Evolutionary conservation across 2,888 invertebrate genomes (phyloP), one percentile per base, ranked within the genome.

Genomic region (Mechanitis mazaeus): DNA sequence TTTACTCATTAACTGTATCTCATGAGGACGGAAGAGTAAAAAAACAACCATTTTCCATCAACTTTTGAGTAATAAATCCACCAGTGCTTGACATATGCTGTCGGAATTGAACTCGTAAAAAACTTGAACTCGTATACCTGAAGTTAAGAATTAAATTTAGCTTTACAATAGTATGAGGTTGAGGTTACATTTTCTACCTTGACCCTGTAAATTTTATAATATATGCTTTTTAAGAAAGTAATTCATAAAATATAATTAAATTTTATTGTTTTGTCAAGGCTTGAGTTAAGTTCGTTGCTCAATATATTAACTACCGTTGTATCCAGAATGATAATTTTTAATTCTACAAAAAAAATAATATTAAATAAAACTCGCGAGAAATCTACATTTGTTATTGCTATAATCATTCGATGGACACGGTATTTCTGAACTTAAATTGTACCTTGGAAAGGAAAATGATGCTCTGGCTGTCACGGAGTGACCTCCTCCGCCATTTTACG

Each of bases 381-480:
- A 50, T 50, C 28, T 7, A 3, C 20, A 47, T 28, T 47, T 28
- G 35, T 35, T 55, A 50, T 46, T 33, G 45, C 38, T 42, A 42
- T 53, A 54, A 59, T 50, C 47, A 56, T 53, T 59, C 35, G 59
- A 54, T 62, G 42, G 42, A 61, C 58, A 59, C 55, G 66, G 59
- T 65, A 64, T 63, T 55, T 54, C 60, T 65, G 64, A 59, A 63
- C 61, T 64, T 67, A 58, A 50, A 59, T 63, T 56, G 61, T 55
- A 61, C 64, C 56, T 57, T 56, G 64, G 54, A 56, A 62, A 65
- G 65, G 66, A 64, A 65, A 67, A 68, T 68, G 68, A 65, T 68
- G 68, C 58, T 64, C 63, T 56, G 61, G 45, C 63, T 65, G 66
- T 61, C 67, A 67, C 64, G 64, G 65, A 63, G 65, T 68, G 68